Evolutionary conservation across 2,797 vertebrate species (phyloP).

Genomic region (Hemibagrus guttatus): DNA sequence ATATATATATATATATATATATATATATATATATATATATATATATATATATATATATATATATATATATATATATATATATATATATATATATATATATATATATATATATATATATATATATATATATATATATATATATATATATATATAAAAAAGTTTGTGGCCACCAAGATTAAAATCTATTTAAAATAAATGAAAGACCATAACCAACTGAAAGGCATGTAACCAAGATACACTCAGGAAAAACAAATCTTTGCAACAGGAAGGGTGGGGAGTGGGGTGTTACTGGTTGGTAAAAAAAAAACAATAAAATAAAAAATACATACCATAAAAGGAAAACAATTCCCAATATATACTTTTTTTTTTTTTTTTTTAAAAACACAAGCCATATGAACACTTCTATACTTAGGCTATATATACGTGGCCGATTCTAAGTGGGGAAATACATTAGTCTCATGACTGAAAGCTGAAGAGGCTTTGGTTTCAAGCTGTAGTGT

Average conservation of each 20-base stretch:
- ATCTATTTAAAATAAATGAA: neutral
- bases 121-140: too few relatives aligned
- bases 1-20: neutral
- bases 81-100: too few relatives aligned
- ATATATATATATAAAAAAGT: neutral
- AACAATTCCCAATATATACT: neutral
- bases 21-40: too few relatives aligned
- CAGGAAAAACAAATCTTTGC: neutral
- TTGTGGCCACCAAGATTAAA: neutral
- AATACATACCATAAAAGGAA: neutral
- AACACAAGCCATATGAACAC: slow-evolving; percentile 39
- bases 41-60: too few relatives aligned
- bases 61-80: too few relatives aligned
- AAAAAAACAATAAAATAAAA: too few relatives aligned
- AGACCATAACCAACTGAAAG: neutral
- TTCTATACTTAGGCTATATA: slow-evolving; percentile 11
- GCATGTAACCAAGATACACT: slow-evolving; percentile 10
- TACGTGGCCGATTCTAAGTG: neutral
- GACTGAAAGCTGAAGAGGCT: slow-evolving; percentile 57
- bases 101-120: neutral
- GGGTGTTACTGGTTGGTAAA: neutral
- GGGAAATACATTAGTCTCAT: slow-evolving; percentile 19
- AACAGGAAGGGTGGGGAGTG: too few relatives aligned
- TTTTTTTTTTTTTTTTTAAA: neutral
- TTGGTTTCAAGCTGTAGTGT: slow-evolving; percentile 81